Evolutionary conservation across 2,888 invertebrate species (phyloP).

Genomic region (Gari tellinella): DNA sequence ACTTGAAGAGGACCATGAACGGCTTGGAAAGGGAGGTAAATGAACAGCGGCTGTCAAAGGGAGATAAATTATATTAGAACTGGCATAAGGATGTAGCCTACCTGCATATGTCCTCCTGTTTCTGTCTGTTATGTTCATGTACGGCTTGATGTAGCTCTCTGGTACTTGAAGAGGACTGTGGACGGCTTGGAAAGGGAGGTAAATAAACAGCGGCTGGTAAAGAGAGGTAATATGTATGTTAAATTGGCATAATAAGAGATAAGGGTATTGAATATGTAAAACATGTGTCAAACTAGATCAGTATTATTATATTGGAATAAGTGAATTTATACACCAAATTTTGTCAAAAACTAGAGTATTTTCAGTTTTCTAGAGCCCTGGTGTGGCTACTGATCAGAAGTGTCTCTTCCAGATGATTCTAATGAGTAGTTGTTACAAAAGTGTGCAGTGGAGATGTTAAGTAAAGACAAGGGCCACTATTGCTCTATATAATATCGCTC

Average conservation of each 20-base stretch:
- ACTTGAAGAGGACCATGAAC: constrained; percentile 79
- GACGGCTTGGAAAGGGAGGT: constrained; percentile 78
- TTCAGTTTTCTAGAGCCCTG: no score
- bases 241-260: neutral
- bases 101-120: constrained; percentile 75
- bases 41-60: constrained; percentile 68
- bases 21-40: constrained; percentile 78
- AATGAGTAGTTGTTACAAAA: no score
- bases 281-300: neutral
- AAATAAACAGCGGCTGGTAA: constrained; percentile 72
- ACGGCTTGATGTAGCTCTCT: constrained; percentile 66
- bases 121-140: constrained; percentile 66
- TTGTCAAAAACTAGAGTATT: no score
- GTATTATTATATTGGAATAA: neutral
- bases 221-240: neutral
- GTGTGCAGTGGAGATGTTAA: no score
- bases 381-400: no score
- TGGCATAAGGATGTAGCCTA: no score
- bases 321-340: no score
- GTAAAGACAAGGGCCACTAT: no score
- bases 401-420: no score
- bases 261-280: neutral
- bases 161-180: constrained; percentile 79
- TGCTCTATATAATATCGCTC: no score
- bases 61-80: neutral